Conservation (phyloP, 2,888 invertebrate species). For the Netelia melanura region DNA sequence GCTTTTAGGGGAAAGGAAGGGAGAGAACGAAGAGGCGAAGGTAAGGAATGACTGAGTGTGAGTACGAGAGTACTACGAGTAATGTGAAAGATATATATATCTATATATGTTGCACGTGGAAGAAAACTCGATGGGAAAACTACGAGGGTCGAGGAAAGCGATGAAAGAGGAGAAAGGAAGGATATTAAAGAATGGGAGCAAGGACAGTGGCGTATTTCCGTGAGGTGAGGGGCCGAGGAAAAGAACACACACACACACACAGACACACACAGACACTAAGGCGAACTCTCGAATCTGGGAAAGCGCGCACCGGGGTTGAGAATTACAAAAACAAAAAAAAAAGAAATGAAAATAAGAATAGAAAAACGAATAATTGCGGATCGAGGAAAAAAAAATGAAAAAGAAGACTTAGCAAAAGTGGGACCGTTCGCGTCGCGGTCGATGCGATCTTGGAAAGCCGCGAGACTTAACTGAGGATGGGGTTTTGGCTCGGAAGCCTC, state of each 20-base stretch:
- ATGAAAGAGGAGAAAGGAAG: conserved; percentile 25
- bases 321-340: background rate
- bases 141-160: background rate
- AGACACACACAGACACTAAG: background rate
- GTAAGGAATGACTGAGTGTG: conserved; percentile 40
- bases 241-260: too few relatives aligned
- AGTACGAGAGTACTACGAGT: background rate
- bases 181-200: conserved; percentile 35
- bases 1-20: background rate
- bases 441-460: conserved; percentile 70
- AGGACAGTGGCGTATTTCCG: conserved; percentile 12
- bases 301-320: background rate
- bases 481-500: conserved; percentile 61
- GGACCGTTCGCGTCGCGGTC: conserved; percentile 7
- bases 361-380: background rate
- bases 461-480: conserved; percentile 73
- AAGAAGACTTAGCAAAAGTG: conserved; percentile 2
- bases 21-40: conserved; percentile 30
- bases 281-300: background rate
- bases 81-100: background rate
- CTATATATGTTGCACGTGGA: background rate
- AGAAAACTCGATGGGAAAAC: conserved; percentile 15
- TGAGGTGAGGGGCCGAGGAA: conserved; percentile 14
- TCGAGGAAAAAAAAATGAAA: background rate
- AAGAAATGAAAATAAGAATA: background rate